Base-by-base conservation (phyloP, 2,888 invertebrate genomes). In the Druceiella hillmani region DNA sequence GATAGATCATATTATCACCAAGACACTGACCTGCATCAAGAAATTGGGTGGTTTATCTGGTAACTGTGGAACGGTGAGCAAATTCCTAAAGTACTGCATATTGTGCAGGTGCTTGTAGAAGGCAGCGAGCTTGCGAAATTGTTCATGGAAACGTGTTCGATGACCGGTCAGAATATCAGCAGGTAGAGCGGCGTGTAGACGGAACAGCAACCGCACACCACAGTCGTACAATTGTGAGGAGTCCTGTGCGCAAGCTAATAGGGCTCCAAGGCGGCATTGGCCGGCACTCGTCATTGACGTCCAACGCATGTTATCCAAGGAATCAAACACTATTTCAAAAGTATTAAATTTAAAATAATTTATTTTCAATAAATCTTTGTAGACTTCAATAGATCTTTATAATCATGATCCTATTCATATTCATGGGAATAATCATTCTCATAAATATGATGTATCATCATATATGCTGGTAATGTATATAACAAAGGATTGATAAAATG, bases 241-340 rank as follows among this genome's bases (percentile, higher is more conserved):
- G 64, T 99, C 99, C 66, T 95, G 86, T 49, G 94, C 90, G 56
- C 91, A 89, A 11, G 91, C 87, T 47, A 99, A 94, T 36, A 99
- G 72, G 1, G 99, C 98, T 4, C 97, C 92, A 36, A 99, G 74
- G 25, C 97, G 81, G 60, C 98, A 99, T 64, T 99, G 98, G 1
- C 99, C 98, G 44, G 90, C 86, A 43, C 84, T 87, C 1, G 95
- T 97, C 93, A 98, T 97, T 3, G 98, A 99, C 63, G 92, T 95
- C 27, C 94, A 88, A 26, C 91, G 81, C 2, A 92, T 90, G 68
- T 87, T 84, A 61, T 97, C 93, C 56, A 98, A 74, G 1, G 95
- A 93, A 51, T 86, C 86, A 69, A 94, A 97, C 46, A 98, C 95
- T 91, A n/a, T n/a, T n/a, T n/a, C n/a, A n/a, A n/a, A n/a, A n/a